Evolutionary conservation across 1,140 invertebrate genomes (phyloP).

Genomic region (Temnothorax longispinosus): DNA sequence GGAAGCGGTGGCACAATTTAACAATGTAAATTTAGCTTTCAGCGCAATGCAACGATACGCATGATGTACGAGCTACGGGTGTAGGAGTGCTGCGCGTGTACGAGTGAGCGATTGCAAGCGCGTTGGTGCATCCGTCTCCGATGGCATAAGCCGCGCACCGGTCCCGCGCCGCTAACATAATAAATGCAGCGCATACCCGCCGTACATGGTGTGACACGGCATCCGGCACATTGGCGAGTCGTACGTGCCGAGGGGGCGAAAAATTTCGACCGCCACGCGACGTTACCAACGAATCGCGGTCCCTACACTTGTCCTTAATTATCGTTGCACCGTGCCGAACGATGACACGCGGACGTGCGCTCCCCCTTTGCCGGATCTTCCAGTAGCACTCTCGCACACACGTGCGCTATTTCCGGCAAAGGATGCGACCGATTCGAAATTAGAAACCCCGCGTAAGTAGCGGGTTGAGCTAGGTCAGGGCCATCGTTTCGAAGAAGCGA

Average conservation of each 20-base stretch:
- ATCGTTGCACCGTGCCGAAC: conserved; percentile 37
- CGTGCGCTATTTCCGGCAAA: conserved; percentile 66
- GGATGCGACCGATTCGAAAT: conserved; percentile 63
- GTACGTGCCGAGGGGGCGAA: conserved; percentile 17
- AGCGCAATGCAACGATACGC: conserved; percentile 60
- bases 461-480: conserved; percentile 70
- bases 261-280: conserved; percentile 24
- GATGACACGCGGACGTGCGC: not conserved
- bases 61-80: conserved; percentile 65
- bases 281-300: conserved; percentile 4
- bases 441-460: conserved; percentile 52
- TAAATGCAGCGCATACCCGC: conserved; percentile 64
- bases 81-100: conserved; percentile 46
- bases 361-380: conserved; percentile 18
- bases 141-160: conserved; percentile 38
- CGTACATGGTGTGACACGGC: not conserved
- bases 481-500: conserved; percentile 13
- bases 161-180: conserved; percentile 67
- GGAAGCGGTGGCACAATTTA: conserved; percentile 61
- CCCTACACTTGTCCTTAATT: conserved; percentile 54
- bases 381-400: not conserved
- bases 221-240: conserved; percentile 1
- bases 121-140: conserved; percentile 42
- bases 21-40: conserved; percentile 65
- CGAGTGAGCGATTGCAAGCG: conserved; percentile 55